These are phyloP conservation scores for Naso thynnoides DNA, from an alignment of 2,797 vertebrate species.

Conservation along the genomic window DNA sequence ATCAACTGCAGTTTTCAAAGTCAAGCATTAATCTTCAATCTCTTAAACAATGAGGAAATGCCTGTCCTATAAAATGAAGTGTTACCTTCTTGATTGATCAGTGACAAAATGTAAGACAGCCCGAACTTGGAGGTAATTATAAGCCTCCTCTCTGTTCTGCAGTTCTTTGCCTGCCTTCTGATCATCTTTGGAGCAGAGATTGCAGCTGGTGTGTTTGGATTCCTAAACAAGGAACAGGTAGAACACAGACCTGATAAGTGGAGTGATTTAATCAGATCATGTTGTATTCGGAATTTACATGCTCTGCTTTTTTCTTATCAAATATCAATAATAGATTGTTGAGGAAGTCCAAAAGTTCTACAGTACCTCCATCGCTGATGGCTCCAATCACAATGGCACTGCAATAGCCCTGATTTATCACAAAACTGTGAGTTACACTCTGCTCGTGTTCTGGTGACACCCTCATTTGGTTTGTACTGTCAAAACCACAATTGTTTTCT, in stretches of 20 bases:
- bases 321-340: slow-evolving; percentile 83
- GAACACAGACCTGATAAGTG: not conserved
- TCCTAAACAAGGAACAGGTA: slow-evolving; percentile 92
- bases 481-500: fast-evolving
- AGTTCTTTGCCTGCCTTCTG: slow-evolving; percentile 97
- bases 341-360: slow-evolving; percentile 92
- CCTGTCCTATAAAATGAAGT: not conserved
- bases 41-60: not conserved
- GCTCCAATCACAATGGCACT: slow-evolving; percentile 79
- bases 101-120: not conserved
- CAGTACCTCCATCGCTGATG: slow-evolving; percentile 74
- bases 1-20: not conserved
- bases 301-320: not conserved
- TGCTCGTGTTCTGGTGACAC: not conserved
- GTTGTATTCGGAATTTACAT: not conserved
- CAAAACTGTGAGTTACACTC: slow-evolving; percentile 83
- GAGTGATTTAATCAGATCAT: not conserved
- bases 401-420: slow-evolving; percentile 83
- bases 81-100: not conserved
- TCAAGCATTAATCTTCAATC: not conserved
- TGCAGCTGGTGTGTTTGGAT: slow-evolving; percentile 95
- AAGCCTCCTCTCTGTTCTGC: slow-evolving; percentile 34
- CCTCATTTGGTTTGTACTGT: not conserved
- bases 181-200: slow-evolving; percentile 97
- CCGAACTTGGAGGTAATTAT: not conserved